These are phyloP conservation scores for Nephrotoma appendiculata DNA, from an alignment of 2,888 invertebrate species.

Conservation along the genomic window DNA sequence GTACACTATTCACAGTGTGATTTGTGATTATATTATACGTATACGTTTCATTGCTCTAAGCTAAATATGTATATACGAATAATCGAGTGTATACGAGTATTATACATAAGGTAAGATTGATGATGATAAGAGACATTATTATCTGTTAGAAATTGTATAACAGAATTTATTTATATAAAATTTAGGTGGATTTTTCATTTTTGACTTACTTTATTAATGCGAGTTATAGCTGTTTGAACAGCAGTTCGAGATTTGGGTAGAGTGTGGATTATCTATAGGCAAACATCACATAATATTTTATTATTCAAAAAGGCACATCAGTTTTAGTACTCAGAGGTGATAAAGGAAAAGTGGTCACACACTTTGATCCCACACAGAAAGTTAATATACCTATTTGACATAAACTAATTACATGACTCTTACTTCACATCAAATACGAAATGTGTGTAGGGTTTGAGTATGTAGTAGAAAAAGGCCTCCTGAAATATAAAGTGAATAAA, in stretches of 20 bases:
- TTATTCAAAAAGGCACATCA: too few relatives aligned
- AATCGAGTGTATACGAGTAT: background rate
- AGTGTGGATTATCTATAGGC: background rate
- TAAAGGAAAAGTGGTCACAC: too few relatives aligned
- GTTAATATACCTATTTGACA: too few relatives aligned
- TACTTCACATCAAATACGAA: too few relatives aligned
- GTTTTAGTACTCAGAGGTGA: too few relatives aligned
- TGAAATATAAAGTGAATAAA: too few relatives aligned
- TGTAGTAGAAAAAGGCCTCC: too few relatives aligned
- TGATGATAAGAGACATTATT: background rate
- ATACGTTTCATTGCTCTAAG: background rate
- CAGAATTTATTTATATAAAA: background rate
- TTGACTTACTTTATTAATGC: background rate
- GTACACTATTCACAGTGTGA: background rate
- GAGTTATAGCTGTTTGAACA: background rate
- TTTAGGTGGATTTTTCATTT: background rate
- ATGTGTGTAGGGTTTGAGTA: too few relatives aligned
- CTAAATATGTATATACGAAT: background rate
- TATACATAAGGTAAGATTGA: background rate
- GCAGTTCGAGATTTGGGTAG: background rate
- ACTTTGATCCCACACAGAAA: too few relatives aligned
- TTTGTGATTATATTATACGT: background rate
- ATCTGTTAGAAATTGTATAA: background rate
- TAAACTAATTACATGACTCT: too few relatives aligned
- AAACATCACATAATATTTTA: too few relatives aligned